Conservation (phyloP, 2,888 invertebrate species). For the Caenorhabditis virilis region DNA sequence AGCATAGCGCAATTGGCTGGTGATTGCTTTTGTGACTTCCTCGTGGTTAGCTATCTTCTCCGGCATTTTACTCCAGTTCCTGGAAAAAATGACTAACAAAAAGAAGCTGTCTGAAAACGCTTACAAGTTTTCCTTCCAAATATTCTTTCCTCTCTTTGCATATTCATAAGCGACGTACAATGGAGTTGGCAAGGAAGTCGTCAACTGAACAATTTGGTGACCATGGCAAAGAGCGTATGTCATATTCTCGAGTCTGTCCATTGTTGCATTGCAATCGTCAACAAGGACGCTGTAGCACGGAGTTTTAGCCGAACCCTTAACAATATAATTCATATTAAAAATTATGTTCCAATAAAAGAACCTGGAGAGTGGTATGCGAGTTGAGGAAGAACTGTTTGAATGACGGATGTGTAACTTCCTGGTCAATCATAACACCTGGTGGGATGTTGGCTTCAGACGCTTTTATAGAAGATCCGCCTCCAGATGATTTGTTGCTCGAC, state of each 20-base stretch:
- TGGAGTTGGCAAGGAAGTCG: conserved; percentile 60
- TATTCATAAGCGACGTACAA: conserved; percentile 60
- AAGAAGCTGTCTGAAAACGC: too few relatives aligned
- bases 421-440: conserved; percentile 60
- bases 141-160: conserved; percentile 52
- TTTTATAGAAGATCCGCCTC: not conserved
- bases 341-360: conserved; percentile 7
- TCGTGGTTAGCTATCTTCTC: too few relatives aligned
- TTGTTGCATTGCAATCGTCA: conserved; percentile 47
- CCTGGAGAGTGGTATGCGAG: conserved; percentile 62
- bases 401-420: conserved; percentile 44
- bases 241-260: conserved; percentile 54
- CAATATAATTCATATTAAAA: not conserved
- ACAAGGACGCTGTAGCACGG: conserved; percentile 61
- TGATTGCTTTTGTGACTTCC: too few relatives aligned
- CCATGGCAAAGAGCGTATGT: conserved; percentile 54
- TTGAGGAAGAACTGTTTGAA: conserved; percentile 62
- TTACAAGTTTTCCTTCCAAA: conserved; percentile 26
- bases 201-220: conserved; percentile 57
- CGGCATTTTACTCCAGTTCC: too few relatives aligned
- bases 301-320: conserved; percentile 61
- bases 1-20: too few relatives aligned
- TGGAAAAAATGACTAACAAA: too few relatives aligned
- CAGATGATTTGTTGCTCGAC: not conserved
- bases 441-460: conserved; percentile 53